Percentiles rank a stretch among this genome's conserved stretches.
Evolutionary conservation across 2,113 vertebrate genomes (phyloP).

Genomic region (Vanacampus margaritifer): DNA sequence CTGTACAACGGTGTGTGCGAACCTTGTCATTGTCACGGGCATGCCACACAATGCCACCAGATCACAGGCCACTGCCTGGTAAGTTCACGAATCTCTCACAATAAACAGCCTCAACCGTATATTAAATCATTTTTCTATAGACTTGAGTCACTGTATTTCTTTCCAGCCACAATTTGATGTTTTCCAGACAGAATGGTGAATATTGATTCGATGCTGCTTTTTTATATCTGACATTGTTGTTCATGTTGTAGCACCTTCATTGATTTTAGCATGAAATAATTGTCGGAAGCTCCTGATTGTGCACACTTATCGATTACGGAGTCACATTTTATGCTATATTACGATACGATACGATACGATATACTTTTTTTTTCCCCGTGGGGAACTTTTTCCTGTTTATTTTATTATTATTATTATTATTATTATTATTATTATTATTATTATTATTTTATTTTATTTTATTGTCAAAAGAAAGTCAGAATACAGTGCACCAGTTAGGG

Average conservation of each 20-base stretch:
- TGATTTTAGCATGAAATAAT: conserved; percentile 6
- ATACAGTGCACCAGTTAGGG: too few relatives aligned
- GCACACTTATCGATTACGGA: background rate
- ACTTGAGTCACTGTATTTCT: background rate
- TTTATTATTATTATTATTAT: too few relatives aligned
- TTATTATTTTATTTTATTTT: too few relatives aligned
- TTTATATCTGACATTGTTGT: background rate
- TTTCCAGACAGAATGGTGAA: background rate
- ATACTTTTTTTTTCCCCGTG: too few relatives aligned
- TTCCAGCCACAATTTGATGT: background rate
- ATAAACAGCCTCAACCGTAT: background rate
- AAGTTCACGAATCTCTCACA: conserved; percentile 7
- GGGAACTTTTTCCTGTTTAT: too few relatives aligned
- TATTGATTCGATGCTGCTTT: background rate
- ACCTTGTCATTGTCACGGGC: conserved; percentile 56
- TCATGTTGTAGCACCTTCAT: background rate
- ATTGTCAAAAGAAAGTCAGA: background rate
- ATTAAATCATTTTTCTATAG: too few relatives aligned
- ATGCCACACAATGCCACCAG: conserved; percentile 44
- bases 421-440: too few relatives aligned
- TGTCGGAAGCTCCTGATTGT: background rate
- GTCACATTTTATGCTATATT: background rate
- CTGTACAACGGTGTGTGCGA: conserved; percentile 59
- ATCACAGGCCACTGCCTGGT: conserved; percentile 65
- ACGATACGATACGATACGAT: too few relatives aligned